Conservation (phyloP, 1,140 invertebrate species). For the Parapsyche elsis region DNA sequence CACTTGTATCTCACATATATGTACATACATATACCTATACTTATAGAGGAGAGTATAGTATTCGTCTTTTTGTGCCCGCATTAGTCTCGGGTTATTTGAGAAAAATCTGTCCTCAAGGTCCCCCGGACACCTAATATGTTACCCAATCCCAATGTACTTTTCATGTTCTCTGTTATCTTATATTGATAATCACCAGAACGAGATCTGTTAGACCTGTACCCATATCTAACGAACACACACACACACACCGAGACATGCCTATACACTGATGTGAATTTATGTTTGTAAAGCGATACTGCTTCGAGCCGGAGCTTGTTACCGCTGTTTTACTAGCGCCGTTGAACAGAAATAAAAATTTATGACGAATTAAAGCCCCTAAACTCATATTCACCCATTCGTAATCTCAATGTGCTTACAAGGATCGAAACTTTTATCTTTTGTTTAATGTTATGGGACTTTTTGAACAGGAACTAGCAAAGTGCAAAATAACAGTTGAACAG, state of each 20-base stretch:
- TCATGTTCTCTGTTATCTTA: constrained; percentile 53
- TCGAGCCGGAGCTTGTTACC: constrained; percentile 19
- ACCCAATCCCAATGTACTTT: constrained; percentile 53
- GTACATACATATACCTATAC: background rate
- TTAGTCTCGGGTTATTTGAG: constrained; percentile 48
- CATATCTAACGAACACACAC: background rate
- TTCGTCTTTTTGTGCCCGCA: constrained; percentile 26
- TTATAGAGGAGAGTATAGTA: background rate
- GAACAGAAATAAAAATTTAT: constrained; percentile 20
- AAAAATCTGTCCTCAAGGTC: constrained; percentile 53
- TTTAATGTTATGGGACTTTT: too few relatives aligned
- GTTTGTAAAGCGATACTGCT: constrained; percentile 18
- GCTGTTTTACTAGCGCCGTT: background rate
- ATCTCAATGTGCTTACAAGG: too few relatives aligned
- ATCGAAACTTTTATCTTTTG: too few relatives aligned
- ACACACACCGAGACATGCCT: background rate
- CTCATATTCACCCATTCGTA: too few relatives aligned
- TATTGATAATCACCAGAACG: constrained; percentile 54
- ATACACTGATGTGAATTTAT: background rate
- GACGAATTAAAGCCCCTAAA: background rate
- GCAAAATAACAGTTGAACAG: too few relatives aligned
- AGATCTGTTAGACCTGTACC: constrained; percentile 48
- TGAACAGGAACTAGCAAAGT: too few relatives aligned
- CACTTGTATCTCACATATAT: background rate
- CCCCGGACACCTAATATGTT: constrained; percentile 53